phyloP scores from a whole-genome alignment of 2,888 invertebrate species.

The Fragum sueziense region DNA sequence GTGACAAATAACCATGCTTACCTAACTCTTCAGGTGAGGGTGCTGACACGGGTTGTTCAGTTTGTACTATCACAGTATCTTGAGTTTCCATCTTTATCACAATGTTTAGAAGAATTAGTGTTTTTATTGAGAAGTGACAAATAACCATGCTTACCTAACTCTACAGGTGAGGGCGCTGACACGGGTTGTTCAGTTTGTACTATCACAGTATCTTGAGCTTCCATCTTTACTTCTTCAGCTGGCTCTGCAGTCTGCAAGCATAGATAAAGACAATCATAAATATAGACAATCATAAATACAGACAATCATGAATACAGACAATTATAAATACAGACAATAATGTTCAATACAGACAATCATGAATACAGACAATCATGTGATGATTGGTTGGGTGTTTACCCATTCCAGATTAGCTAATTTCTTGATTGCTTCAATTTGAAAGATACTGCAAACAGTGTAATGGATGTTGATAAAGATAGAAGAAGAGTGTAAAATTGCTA shows the following conservation, averaged over 20 bases:
- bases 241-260: conserved; percentile 51
- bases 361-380: not conserved
- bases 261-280: not conserved
- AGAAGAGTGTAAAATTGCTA: no score
- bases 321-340: not conserved
- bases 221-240: conserved; percentile 58
- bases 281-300: not conserved
- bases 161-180: conserved; percentile 15
- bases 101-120: not conserved
- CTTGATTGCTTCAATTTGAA: not conserved
- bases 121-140: not conserved
- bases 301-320: not conserved
- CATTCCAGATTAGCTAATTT: not conserved
- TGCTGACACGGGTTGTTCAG: conserved; percentile 41
- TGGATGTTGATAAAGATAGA: no score
- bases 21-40: conserved; percentile 19
- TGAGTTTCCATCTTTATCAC: conserved; percentile 44
- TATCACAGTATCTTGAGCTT: conserved; percentile 21
- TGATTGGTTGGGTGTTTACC: not conserved
- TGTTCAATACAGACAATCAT: not conserved
- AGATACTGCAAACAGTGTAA: not conserved
- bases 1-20: not conserved
- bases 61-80: conserved; percentile 22
- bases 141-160: not conserved
- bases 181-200: conserved; percentile 47